These are phyloP conservation scores for Tachina fera DNA, from an alignment of 2,888 invertebrate species.

Conservation along the genomic window DNA sequence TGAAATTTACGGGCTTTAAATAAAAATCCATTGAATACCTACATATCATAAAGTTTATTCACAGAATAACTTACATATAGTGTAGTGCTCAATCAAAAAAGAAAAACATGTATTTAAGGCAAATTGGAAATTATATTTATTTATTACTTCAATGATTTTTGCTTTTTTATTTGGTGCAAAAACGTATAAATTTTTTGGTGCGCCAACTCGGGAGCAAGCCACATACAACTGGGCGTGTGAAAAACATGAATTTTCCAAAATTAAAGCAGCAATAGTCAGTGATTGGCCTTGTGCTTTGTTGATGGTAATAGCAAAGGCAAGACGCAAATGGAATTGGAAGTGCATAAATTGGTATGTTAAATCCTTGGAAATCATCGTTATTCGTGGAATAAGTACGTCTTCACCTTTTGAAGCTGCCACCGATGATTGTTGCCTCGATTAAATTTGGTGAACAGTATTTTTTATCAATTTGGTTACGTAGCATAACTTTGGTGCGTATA, in stretches of 20 bases:
- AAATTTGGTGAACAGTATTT: slow-evolving; percentile 30
- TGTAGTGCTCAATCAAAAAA: slow-evolving; percentile 20
- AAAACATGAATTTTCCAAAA: slow-evolving; percentile 71
- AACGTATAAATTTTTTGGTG: slow-evolving; percentile 50
- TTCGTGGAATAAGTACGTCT: slow-evolving; percentile 76
- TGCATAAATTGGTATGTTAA: background rate
- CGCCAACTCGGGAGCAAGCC: slow-evolving; percentile 70
- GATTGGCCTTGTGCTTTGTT: slow-evolving; percentile 9
- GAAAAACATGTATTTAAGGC: slow-evolving; percentile 13
- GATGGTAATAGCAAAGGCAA: slow-evolving; percentile 12
- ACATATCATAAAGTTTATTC: background rate
- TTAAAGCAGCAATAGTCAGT: background rate
- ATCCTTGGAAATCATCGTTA: slow-evolving; percentile 76
- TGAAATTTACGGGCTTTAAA: no score
- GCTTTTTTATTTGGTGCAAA: slow-evolving; percentile 49
- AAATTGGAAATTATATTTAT: slow-evolving; percentile 44
- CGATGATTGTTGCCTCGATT: slow-evolving; percentile 53
- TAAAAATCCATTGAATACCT: slow-evolving; percentile 41
- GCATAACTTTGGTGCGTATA: slow-evolving; percentile 14
- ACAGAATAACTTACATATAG: background rate
- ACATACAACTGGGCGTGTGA: slow-evolving; percentile 77
- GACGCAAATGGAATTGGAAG: slow-evolving; percentile 2
- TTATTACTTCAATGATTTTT: slow-evolving; percentile 52
- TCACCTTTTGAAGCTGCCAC: slow-evolving; percentile 68
- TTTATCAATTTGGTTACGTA: background rate